Base-by-base conservation (phyloP, 2,888 invertebrate species). In the Lordiphosa andalusiaca region DNA sequence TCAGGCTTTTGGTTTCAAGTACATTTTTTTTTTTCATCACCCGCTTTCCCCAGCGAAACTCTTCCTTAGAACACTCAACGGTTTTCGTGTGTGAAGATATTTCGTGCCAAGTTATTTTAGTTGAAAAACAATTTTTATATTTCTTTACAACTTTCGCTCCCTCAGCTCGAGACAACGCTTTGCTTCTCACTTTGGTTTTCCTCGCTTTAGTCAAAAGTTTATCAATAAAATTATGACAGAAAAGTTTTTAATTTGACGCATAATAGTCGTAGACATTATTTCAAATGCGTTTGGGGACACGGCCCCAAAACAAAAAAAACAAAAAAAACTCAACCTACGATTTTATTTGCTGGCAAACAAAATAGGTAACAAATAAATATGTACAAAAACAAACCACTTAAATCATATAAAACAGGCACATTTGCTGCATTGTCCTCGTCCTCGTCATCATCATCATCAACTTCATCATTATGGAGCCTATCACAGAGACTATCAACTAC, bases 211-310 rank as follows among this genome's bases (percentile, higher is more conserved):
- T 67, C 44, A 71, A 80, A 85, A 85, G 77, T 86, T 84, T 85
- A 77, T 73, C 86, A 86, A 86, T 85, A 85, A 84, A 86, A 85
- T 84, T 83, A 73, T 74, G 66, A 66, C 58, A 68, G 56, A 68
- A 77, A 86, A 86, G 69, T 81, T 83, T 85, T 84, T 77, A 85
- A 86, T 86, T 73, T 84, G 83, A 83, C 76, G 74, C 72, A 69
- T 68, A 72, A 73, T 70, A 72, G 67, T 80, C 64, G 66, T 39
- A 65, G 53, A 53, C 58, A 59, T 51, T 59, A 53, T 48, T 54
- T 42, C 57, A 47, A 30, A 63, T 55, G 65, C 67, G 61, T 69
- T 65, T 30, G 48, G 72, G 53, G 67, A 72, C 65, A 53, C 38
- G 39, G 54, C 10, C 42, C 7, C 30, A 39, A 13, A n/a, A n/a